Conservation (phyloP, 1,140 invertebrate genomes). For the Macrobrachium rosenbergii region DNA sequence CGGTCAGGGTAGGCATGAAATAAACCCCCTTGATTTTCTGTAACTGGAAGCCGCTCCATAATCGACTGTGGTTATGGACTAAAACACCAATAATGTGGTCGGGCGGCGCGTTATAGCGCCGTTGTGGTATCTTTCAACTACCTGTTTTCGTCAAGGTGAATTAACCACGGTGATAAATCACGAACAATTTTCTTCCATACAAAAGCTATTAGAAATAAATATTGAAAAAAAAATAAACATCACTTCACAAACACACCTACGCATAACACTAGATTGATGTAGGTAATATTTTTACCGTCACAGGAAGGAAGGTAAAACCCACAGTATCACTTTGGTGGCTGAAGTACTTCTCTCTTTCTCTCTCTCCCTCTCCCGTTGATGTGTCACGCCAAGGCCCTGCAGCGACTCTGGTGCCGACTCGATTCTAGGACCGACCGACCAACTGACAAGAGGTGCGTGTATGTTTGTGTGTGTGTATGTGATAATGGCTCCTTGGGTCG, state of each 20-base stretch:
- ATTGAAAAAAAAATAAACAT: not conserved
- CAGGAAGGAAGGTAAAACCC: slow-evolving; percentile 12
- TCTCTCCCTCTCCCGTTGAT: too few species aligned
- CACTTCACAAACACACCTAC: too few species aligned
- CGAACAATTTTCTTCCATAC: slow-evolving; percentile 16
- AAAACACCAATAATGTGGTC: slow-evolving; percentile 18
- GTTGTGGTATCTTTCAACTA: slow-evolving; percentile 28
- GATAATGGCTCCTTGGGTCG: not conserved
- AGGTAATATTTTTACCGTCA: slow-evolving; percentile 32
- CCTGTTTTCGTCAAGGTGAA: slow-evolving; percentile 45
- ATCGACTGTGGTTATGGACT: slow-evolving; percentile 35
- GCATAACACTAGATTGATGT: too few species aligned
- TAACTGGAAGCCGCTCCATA: slow-evolving; percentile 30
- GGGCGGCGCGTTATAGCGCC: not conserved
- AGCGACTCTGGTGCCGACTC: slow-evolving; percentile 1
- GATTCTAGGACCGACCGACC: too few species aligned
- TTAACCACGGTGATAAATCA: slow-evolving; percentile 38
- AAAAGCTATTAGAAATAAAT: slow-evolving; percentile 18
- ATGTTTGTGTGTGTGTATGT: too few species aligned
- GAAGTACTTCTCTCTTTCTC: too few species aligned
- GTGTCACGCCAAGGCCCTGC: too few species aligned
- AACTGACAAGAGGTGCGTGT: too few species aligned
- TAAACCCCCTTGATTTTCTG: slow-evolving; percentile 30
- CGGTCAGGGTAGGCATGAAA: slow-evolving; percentile 10
- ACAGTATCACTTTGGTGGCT: not conserved